Conservation (phyloP, 2,888 invertebrate genomes). For the Uloborus plumipes region DNA sequence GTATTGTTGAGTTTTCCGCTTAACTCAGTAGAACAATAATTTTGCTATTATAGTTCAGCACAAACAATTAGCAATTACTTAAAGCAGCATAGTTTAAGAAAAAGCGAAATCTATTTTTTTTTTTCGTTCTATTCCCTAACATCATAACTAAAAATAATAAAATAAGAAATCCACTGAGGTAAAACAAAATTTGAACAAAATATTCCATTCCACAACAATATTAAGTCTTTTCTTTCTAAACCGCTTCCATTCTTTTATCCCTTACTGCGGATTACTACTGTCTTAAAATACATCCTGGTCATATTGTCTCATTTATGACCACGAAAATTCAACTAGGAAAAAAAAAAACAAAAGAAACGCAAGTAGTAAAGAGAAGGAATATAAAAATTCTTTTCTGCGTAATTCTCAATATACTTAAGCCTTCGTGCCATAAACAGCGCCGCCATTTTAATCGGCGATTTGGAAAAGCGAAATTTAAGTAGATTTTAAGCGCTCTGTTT, state of each 20-base stretch:
- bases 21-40: too few relatives aligned
- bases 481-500: conserved; percentile 37
- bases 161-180: too few relatives aligned
- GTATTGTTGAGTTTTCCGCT: too few relatives aligned
- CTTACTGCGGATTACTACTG: conserved; percentile 36
- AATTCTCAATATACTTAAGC: conserved; percentile 26
- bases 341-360: neutral
- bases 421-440: conserved; percentile 31
- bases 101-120: too few relatives aligned
- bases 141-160: too few relatives aligned
- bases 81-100: too few relatives aligned
- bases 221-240: too few relatives aligned
- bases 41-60: too few relatives aligned
- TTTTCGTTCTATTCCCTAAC: too few relatives aligned
- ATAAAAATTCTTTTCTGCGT: conserved; percentile 13
- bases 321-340: neutral
- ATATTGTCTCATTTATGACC: conserved; percentile 44
- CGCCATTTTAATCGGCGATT: conserved; percentile 43
- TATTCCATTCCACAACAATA: too few relatives aligned
- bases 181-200: too few relatives aligned
- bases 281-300: conserved; percentile 26
- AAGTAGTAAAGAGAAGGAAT: neutral
- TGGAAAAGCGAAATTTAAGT: conserved; percentile 42
- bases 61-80: too few relatives aligned
- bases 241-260: conserved; percentile 17